These are phyloP conservation scores for Caradrina clavipalpis DNA, from an alignment of 2,888 invertebrate species.

Conservation along the genomic window DNA sequence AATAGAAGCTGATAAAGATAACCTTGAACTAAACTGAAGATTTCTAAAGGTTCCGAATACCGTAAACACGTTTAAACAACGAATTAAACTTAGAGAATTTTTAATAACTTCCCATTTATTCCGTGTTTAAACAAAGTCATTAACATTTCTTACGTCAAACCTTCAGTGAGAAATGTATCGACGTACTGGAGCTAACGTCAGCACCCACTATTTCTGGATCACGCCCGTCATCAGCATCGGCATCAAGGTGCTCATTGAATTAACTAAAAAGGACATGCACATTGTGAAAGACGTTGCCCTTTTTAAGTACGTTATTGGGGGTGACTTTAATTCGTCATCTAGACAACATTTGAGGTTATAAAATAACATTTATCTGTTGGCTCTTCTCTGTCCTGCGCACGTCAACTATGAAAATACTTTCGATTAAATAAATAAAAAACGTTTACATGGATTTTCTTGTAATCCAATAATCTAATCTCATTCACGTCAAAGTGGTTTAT, in stretches of 20 bases:
- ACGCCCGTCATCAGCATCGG: conserved; percentile 75
- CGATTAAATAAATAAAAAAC: conserved; percentile 21
- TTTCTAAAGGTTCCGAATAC: conserved; percentile 10
- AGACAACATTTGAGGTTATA: conserved; percentile 68
- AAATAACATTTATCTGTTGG: conserved; percentile 47
- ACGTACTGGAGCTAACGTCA: conserved; percentile 78
- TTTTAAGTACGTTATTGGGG: conserved; percentile 65
- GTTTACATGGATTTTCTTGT: conserved; percentile 37
- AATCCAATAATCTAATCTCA: conserved; percentile 56
- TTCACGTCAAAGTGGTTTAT: conserved; percentile 53
- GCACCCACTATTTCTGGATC: conserved; percentile 81
- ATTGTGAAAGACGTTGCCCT: conserved; percentile 68
- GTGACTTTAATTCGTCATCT: conserved; percentile 75
- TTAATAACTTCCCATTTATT: conserved; percentile 57
- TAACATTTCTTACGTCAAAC: conserved; percentile 84
- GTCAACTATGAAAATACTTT: conserved; percentile 32
- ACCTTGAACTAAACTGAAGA: neutral
- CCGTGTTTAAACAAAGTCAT: conserved; percentile 77
- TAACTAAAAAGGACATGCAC: conserved; percentile 72
- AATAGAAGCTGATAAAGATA: conserved; percentile 1
- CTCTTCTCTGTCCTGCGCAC: conserved; percentile 19
- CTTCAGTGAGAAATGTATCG: conserved; percentile 75
- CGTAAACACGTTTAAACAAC: conserved; percentile 2
- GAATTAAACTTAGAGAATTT: conserved; percentile 43
- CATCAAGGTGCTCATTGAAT: conserved; percentile 78